Evolutionary conservation across 2,888 invertebrate genomes (phyloP).

Genomic region (Boloria euphrosyne): DNA sequence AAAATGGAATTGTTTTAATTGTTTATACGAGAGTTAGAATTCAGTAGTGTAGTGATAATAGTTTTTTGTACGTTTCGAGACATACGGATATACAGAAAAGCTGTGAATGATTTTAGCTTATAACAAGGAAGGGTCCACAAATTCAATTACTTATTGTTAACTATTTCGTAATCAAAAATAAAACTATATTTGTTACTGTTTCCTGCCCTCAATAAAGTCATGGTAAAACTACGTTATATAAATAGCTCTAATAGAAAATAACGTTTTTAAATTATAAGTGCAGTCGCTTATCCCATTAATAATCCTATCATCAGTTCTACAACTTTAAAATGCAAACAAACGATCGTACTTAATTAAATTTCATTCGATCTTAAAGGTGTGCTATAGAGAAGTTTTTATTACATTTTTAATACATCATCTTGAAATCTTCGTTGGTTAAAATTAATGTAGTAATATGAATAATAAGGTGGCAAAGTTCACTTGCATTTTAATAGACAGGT

Average conservation of each 20-base stretch:
- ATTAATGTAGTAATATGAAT: not conserved
- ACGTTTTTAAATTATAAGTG: slow-evolving; percentile 13
- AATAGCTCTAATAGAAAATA: slow-evolving; percentile 11
- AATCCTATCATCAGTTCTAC: slow-evolving; percentile 30
- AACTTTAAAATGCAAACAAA: slow-evolving; percentile 43
- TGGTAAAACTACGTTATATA: not conserved
- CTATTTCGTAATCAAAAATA: not conserved
- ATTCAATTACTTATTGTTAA: too few species aligned
- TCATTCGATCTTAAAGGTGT: slow-evolving; percentile 38
- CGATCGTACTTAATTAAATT: slow-evolving; percentile 46
- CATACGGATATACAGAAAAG: too few species aligned
- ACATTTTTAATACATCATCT: slow-evolving; percentile 19
- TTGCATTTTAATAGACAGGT: not conserved
- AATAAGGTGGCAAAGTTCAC: not conserved
- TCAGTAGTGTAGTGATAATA: too few species aligned
- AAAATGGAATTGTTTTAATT: too few species aligned
- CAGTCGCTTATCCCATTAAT: slow-evolving; percentile 25
- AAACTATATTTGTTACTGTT: not conserved
- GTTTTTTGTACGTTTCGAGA: too few species aligned
- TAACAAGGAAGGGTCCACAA: too few species aligned
- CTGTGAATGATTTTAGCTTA: too few species aligned
- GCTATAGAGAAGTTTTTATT: slow-evolving; percentile 40
- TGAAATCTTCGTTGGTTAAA: not conserved
- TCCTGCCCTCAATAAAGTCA: too few species aligned
- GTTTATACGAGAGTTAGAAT: too few species aligned